These are phyloP conservation scores for Drosophila paramelanica DNA, from an alignment of 2,888 invertebrate genomes.

Conservation along the genomic window DNA sequence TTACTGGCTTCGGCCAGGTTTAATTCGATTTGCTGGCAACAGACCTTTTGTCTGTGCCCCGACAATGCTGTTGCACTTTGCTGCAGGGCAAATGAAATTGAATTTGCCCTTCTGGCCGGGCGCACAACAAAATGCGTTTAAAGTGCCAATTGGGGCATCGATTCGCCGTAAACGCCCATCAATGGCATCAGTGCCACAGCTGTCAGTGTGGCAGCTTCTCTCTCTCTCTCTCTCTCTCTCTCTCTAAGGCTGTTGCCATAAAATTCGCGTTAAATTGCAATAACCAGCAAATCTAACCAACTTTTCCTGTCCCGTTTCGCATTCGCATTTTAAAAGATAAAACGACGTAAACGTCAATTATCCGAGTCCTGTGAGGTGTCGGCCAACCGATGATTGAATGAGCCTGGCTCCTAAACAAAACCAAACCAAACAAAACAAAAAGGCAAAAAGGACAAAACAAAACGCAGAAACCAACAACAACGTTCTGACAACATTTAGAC, in stretches of 20 bases:
- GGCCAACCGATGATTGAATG: conserved; percentile 59
- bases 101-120: conserved; percentile 29
- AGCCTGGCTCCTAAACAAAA: conserved; percentile 28
- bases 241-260: conserved; percentile 33
- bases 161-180: conserved; percentile 53
- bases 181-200: conserved; percentile 22
- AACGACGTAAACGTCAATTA: conserved; percentile 64
- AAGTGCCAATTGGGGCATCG: conserved; percentile 48
- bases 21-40: conserved; percentile 26
- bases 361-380: conserved; percentile 24
- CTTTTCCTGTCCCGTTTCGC: conserved; percentile 32
- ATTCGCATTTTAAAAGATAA: conserved; percentile 57
- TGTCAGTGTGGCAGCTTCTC: conserved; percentile 14
- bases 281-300: conserved; percentile 57
- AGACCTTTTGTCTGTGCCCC: conserved; percentile 6
- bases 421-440: conserved; percentile 24
- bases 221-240: background rate
- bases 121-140: conserved; percentile 26
- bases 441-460: conserved; percentile 28
- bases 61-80: conserved; percentile 19
- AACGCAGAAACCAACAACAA: conserved; percentile 41
- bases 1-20: background rate
- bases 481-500: conserved; percentile 41
- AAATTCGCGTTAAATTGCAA: conserved; percentile 57
- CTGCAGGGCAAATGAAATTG: conserved; percentile 31